These are phyloP conservation scores for Montipora sp. DNA, from an alignment of 64 coral and sea anemone species.

Conservation along the genomic window DNA sequence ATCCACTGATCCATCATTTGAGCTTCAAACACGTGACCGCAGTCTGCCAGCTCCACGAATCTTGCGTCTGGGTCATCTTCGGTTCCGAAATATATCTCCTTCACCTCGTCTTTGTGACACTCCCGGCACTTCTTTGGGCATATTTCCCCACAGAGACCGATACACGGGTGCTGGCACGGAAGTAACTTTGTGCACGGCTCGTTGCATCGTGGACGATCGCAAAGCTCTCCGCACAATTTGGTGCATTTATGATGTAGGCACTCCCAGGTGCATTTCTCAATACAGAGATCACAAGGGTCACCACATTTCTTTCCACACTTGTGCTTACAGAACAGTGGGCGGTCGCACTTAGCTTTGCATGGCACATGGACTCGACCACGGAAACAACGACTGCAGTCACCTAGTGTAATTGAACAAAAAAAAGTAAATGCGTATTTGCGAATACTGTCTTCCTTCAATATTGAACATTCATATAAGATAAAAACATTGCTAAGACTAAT, in stretches of 20 bases:
- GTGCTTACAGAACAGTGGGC: conserved; percentile 57
- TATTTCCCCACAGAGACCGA: conserved; percentile 63
- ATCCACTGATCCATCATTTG: conserved; percentile 54
- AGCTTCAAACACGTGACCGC: conserved; percentile 52
- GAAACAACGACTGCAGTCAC: conserved; percentile 39
- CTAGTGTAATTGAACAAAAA: neutral
- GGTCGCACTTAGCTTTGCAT: conserved; percentile 38
- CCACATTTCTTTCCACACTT: conserved; percentile 60
- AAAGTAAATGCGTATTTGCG: neutral
- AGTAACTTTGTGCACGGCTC: conserved; percentile 30
- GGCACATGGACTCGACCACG: conserved; percentile 60
- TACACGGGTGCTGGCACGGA: conserved; percentile 18
- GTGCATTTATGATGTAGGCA: conserved; percentile 58
- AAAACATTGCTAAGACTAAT: too few species aligned
- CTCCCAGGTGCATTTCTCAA: conserved; percentile 12
- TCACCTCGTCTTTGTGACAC: conserved; percentile 69
- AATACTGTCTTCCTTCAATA: too few species aligned
- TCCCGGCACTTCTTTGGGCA: conserved; percentile 55
- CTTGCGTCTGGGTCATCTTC: neutral
- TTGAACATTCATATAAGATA: too few species aligned
- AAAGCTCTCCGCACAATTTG: conserved; percentile 37
- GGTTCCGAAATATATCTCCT: neutral
- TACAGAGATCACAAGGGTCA: conserved; percentile 44
- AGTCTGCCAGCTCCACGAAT: conserved; percentile 49
- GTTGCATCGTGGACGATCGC: conserved; percentile 60